Percentiles rank a stretch among this genome's conserved stretches.
phyloP scores from a whole-genome alignment of 2,888 invertebrate species.

The Lasioglossum pauxillum region DNA sequence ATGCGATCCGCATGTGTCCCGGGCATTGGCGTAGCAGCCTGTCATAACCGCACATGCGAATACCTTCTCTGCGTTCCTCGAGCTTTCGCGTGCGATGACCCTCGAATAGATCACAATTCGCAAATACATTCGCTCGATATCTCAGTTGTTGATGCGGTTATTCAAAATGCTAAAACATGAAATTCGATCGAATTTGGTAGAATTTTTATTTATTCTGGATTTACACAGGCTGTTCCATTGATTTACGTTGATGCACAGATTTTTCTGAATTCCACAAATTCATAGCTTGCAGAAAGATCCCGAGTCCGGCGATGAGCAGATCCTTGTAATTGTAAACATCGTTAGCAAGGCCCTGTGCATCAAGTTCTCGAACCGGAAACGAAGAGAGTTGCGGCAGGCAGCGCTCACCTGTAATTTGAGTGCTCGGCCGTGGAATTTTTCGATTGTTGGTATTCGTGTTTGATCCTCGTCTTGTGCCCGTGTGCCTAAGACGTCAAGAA shows the following conservation, averaged over 20 bases:
- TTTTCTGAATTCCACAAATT: neutral
- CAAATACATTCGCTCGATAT: too few species aligned
- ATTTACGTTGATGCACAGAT: neutral
- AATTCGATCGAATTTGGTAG: too few species aligned
- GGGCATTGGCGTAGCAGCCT: slow-evolving; percentile 41
- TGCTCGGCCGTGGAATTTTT: slow-evolving; percentile 1
- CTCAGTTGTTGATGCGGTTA: too few species aligned
- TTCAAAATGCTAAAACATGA: too few species aligned
- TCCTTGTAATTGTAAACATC: neutral
- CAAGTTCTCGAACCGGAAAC: neutral
- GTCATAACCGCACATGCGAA: slow-evolving; percentile 1
- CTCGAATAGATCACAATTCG: neutral
- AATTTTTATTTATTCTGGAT: too few species aligned
- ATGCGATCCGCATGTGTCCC: slow-evolving; percentile 36
- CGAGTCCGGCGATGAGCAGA: neutral
- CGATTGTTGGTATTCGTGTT: neutral
- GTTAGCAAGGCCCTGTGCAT: neutral
- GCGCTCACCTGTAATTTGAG: neutral
- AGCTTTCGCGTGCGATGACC: neutral
- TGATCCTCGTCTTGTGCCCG: neutral
- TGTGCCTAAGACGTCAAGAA: neutral
- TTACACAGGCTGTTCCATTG: too few species aligned
- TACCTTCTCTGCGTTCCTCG: neutral
- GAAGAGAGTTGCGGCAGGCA: neutral
- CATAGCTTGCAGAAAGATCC: neutral